These are phyloP conservation scores for Lochmaea capreae DNA, from an alignment of 2,888 invertebrate genomes.

Conservation along the genomic window DNA sequence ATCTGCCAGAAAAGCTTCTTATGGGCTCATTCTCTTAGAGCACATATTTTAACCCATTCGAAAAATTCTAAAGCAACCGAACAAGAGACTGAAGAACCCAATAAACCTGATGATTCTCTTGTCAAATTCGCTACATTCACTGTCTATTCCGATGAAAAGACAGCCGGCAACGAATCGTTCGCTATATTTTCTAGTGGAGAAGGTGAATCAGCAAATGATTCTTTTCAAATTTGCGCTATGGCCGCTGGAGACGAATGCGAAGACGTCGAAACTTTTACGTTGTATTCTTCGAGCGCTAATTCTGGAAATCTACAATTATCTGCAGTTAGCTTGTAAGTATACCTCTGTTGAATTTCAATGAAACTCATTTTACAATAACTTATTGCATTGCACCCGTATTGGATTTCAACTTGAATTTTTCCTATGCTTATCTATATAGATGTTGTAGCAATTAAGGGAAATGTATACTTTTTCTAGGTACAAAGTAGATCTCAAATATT, in stretches of 20 bases:
- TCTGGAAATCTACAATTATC: conserved; percentile 21
- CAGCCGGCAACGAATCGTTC: conserved; percentile 31
- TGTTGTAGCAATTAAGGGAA: neutral
- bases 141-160: conserved; percentile 32
- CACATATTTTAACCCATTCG: conserved; percentile 44
- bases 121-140: conserved; percentile 33
- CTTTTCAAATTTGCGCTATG: conserved; percentile 34
- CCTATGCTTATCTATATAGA: neutral
- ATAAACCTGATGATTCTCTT: conserved; percentile 14
- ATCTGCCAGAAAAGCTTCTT: conserved; percentile 57
- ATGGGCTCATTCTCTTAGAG: conserved; percentile 54
- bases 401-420: neutral
- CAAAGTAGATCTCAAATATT: neutral
- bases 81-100: neutral
- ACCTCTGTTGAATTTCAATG: neutral
- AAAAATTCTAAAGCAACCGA: conserved; percentile 27
- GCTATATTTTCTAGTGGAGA: conserved; percentile 34
- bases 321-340: neutral
- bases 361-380: neutral
- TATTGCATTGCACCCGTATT: neutral
- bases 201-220: conserved; percentile 22
- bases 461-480: neutral
- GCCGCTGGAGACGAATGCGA: conserved; percentile 24
- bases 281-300: conserved; percentile 35
- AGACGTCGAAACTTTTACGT: conserved; percentile 36